Base-by-base conservation (phyloP, 2,113 vertebrate genomes). In the Morone chrysops region DNA sequence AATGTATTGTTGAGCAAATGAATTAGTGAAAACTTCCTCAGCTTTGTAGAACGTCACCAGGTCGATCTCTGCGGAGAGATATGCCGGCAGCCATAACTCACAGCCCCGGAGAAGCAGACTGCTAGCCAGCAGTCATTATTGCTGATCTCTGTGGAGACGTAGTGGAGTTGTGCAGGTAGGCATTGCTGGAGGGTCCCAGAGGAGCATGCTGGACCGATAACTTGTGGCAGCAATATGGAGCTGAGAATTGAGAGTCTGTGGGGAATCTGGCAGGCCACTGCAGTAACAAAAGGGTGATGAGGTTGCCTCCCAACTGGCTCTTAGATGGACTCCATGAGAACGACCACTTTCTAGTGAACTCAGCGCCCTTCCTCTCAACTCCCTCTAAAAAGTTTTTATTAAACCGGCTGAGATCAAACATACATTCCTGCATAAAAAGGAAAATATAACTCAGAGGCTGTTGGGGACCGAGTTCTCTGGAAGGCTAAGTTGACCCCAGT, bases 141-240 rank as follows among this genome's bases (percentile, higher is more conserved):
- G 77, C 63, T 75, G 80, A 90, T 90, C 74, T 87, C 82, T n/a
- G 54, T 68, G 31, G 83, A 85, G 80, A 81, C n/a, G 0, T 1
- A 68, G 77, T 18, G 62, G 62, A 84, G 78, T 57, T 75, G 73
- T 51, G 18, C 38, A 61, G 67, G 73, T 56, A 36, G 67, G 54
- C 70, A 70, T 9, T 51, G 73, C 85, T 11, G 13, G 65, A 59
- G 62, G 59, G 45, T 85, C 85, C 84, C 80, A 43, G 51, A 90
- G 85, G 89, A 89, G 74, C 51, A 59, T 25, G 51, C 9, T 12
- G 69, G 83, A 74, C 89, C 80, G 80, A 84, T 88, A 89, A 87
- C 71, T 82, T 91, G 85, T 90, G 80, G 91, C 82, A 89, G 83
- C 78, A 84, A 81, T 83, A 75, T 84, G 20, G 63, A 71, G 82